A percentile compares a stretch with the other conserved stretches of the same genome.
phyloP scores from a whole-genome alignment of 1,140 invertebrate species.

The Macrostomum lignano region DNA sequence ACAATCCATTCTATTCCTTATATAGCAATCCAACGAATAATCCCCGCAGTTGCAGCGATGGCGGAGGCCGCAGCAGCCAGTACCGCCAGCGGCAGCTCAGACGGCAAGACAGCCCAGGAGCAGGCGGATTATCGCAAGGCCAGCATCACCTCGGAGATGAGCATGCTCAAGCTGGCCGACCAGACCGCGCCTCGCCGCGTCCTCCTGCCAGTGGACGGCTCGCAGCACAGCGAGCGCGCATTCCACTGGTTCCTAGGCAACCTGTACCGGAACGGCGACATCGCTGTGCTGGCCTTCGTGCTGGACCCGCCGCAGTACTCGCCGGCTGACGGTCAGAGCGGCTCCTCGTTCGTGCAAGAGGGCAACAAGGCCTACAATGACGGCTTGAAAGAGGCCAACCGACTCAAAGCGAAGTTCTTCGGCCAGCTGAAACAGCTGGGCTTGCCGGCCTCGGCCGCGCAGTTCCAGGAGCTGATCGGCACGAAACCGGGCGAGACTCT shows the following conservation, averaged over 20 bases:
- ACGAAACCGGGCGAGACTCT: constrained; percentile 1
- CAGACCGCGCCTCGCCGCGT: too few species aligned
- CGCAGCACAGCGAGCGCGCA: background rate
- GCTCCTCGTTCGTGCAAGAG: background rate
- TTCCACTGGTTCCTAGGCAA: constrained; percentile 1
- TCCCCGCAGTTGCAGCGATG: too few species aligned
- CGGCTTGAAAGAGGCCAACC: background rate
- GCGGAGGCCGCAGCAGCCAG: too few species aligned
- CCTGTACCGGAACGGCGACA: background rate
- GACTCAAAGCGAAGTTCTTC: background rate
- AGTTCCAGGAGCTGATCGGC: background rate
- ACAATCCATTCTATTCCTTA: too few species aligned
- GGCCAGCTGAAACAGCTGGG: background rate
- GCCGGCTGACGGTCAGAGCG: background rate
- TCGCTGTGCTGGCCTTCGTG: background rate
- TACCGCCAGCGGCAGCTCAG: too few species aligned
- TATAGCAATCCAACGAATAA: too few species aligned
- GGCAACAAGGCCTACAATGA: background rate
- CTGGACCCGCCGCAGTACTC: too few species aligned
- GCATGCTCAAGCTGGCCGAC: too few species aligned
- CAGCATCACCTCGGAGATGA: too few species aligned
- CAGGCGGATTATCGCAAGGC: too few species aligned
- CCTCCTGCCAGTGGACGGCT: background rate
- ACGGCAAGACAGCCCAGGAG: too few species aligned
- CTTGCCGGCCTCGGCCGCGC: background rate